Evolutionary conservation across 2,888 invertebrate species (phyloP).

Genomic region (Amblyteles armatorius): DNA sequence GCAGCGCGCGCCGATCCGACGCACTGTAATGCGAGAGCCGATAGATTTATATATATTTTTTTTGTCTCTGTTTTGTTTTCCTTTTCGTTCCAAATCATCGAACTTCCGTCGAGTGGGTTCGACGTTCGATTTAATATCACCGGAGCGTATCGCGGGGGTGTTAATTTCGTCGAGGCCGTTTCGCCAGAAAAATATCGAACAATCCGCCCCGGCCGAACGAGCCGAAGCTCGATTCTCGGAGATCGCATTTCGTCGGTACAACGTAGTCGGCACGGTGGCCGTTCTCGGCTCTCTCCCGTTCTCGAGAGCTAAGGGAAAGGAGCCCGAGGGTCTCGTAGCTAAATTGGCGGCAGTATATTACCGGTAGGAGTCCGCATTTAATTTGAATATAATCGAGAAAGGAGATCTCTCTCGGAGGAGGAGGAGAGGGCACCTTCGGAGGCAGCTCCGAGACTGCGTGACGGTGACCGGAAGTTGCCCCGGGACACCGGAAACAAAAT

Average conservation of each 20-base stretch:
- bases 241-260: slow-evolving; percentile 59
- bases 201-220: slow-evolving; percentile 38
- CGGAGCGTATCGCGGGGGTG: slow-evolving; percentile 17
- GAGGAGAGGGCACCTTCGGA: slow-evolving; percentile 69
- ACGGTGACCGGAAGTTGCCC: slow-evolving; percentile 83
- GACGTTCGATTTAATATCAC: background rate
- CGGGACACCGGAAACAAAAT: slow-evolving; percentile 84
- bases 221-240: slow-evolving; percentile 17
- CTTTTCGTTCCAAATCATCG: slow-evolving; percentile 53
- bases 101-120: background rate
- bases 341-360: slow-evolving; percentile 85
- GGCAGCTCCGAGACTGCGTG: slow-evolving; percentile 82
- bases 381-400: slow-evolving; percentile 84
- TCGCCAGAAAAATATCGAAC: slow-evolving; percentile 62
- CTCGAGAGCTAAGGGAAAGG: slow-evolving; percentile 71
- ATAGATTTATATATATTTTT: slow-evolving; percentile 4
- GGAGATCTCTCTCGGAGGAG: slow-evolving; percentile 78
- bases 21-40: slow-evolving; percentile 30
- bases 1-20: slow-evolving; percentile 44
- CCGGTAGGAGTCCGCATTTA: slow-evolving; percentile 83
- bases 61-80: slow-evolving; percentile 24
- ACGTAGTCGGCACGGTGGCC: slow-evolving; percentile 25
- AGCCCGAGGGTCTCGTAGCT: slow-evolving; percentile 82
- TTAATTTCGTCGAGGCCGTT: slow-evolving; percentile 49
- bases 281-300: slow-evolving; percentile 47